phyloP scores from a whole-genome alignment of 2,113 vertebrate genomes.

The Rhinoptilus africanus region DNA sequence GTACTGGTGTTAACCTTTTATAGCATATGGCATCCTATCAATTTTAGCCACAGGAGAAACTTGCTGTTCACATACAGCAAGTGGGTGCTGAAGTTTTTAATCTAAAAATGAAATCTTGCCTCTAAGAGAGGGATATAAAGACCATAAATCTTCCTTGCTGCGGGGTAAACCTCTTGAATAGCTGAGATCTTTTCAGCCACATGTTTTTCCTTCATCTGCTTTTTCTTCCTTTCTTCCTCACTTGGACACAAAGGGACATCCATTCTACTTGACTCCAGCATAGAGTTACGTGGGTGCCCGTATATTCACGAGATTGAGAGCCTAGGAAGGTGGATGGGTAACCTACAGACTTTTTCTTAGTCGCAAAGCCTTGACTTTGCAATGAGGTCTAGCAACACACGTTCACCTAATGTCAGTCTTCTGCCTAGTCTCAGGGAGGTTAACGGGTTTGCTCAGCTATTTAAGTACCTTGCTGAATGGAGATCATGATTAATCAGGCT shows the following conservation, averaged over 20 bases:
- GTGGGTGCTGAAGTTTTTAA: constrained; percentile 54
- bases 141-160: constrained; percentile 14
- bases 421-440: background rate
- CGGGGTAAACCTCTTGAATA: background rate
- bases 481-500: constrained; percentile 11
- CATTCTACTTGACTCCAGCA: background rate
- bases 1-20: constrained; percentile 57
- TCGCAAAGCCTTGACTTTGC: background rate
- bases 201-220: background rate
- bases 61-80: background rate
- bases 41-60: constrained; percentile 45
- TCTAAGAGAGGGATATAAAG: background rate
- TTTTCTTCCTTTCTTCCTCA: background rate
- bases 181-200: background rate
- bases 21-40: constrained; percentile 52
- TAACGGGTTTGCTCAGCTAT: constrained; percentile 8
- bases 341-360: background rate
- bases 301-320: background rate
- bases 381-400: background rate
- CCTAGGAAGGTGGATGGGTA: background rate
- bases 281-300: background rate
- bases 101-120: constrained; percentile 47
- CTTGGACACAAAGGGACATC: background rate
- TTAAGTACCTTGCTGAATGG: background rate
- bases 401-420: background rate